A percentile compares a stretch with the other conserved stretches of the same genome.
phyloP scores from a whole-genome alignment of 2,888 invertebrate species.

The Andricus curvator region DNA sequence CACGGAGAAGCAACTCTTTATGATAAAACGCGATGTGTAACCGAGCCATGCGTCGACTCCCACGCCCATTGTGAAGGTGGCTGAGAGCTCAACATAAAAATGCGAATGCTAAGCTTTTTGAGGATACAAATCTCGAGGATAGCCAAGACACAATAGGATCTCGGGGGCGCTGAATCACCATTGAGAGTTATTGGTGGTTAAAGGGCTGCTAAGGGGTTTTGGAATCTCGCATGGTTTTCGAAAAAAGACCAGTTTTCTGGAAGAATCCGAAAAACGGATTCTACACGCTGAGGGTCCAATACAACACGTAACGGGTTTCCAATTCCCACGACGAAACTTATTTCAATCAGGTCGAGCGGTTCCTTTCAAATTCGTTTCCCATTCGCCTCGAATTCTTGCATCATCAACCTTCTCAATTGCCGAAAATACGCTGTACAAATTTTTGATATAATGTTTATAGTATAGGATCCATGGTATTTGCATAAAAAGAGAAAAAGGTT shows the following conservation, averaged over 20 bases:
- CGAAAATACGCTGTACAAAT: neutral
- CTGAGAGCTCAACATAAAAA: constrained; percentile 70
- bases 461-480: neutral
- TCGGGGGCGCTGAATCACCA: constrained; percentile 62
- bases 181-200: constrained; percentile 68
- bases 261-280: constrained; percentile 50
- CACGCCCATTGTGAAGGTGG: constrained; percentile 74
- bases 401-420: constrained; percentile 16
- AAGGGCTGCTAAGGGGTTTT: constrained; percentile 66
- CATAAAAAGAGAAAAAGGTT: neutral
- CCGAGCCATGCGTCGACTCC: constrained; percentile 72
- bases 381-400: constrained; percentile 6
- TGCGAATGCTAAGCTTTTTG: constrained; percentile 62
- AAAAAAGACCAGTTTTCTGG: constrained; percentile 54
- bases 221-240: constrained; percentile 56
- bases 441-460: neutral
- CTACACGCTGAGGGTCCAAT: constrained; percentile 40
- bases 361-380: constrained; percentile 21
- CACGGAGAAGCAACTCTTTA: constrained; percentile 65
- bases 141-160: constrained; percentile 59
- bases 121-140: constrained; percentile 59
- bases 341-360: constrained; percentile 50
- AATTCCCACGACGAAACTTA: constrained; percentile 64
- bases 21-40: constrained; percentile 63
- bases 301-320: constrained; percentile 58